Evolutionary conservation across 2,113 vertebrate species (phyloP).

Genomic region (Triplophysa tibetana): DNA sequence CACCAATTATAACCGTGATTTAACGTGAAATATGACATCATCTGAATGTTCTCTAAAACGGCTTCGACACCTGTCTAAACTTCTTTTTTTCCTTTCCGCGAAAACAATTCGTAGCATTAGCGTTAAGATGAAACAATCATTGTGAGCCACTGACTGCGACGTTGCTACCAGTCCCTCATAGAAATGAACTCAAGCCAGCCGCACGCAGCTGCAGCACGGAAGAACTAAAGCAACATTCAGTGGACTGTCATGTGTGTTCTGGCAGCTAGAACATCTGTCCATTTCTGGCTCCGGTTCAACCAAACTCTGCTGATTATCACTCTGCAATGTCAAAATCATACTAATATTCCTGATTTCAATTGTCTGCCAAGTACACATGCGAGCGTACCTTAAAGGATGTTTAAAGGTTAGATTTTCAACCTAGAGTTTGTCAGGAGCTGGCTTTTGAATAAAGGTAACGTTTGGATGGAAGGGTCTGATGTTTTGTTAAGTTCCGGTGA

Average conservation of each 20-base stretch:
- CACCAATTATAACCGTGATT: constrained; percentile 59
- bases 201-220: constrained; percentile 34
- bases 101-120: constrained; percentile 67
- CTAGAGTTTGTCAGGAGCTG: constrained; percentile 18
- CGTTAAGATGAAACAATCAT: constrained; percentile 84
- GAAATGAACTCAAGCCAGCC: constrained; percentile 43
- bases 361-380: constrained; percentile 32
- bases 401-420: constrained; percentile 13
- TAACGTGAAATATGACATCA: constrained; percentile 57
- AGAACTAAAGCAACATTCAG: constrained; percentile 25
- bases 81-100: constrained; percentile 45
- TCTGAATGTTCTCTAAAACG: constrained; percentile 60
- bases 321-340: constrained; percentile 22
- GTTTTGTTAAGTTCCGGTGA: neutral
- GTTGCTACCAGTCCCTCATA: constrained; percentile 71
- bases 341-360: constrained; percentile 18
- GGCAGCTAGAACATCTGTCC: constrained; percentile 45
- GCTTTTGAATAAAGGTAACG: constrained; percentile 34
- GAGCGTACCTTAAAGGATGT: constrained; percentile 17
- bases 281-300: constrained; percentile 24
- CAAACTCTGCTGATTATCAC: constrained; percentile 33
- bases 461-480: constrained; percentile 30
- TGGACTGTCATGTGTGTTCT: constrained; percentile 23
- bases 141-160: constrained; percentile 84
- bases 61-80: constrained; percentile 53